Base-by-base conservation (phyloP, 2,113 vertebrate genomes). In the Elgaria multicarinata region DNA sequence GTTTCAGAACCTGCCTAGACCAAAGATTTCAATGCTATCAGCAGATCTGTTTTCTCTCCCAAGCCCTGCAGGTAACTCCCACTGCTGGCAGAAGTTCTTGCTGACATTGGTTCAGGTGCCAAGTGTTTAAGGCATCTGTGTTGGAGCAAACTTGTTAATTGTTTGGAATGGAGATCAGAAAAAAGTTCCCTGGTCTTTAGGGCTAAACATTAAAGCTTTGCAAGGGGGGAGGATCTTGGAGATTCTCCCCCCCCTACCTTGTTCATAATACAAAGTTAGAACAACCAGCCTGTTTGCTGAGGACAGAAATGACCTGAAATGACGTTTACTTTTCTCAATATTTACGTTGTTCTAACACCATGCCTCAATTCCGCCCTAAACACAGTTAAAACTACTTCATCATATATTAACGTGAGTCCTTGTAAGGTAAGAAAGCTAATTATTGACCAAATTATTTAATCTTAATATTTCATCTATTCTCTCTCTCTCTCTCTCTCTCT, bases 321-420 rank as follows among this genome's bases (percentile, higher is more conserved):
- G 76, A 14, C 44, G 28, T 33, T 53, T 50, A n/a, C 33, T 39
- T 55, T 53, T 72, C 71, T 31, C 28, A 50, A 24, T 50, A n/a
- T 22, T 22, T n/a, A n/a, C 8, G 14, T 53, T 85, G 66, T 86
- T 64, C 18, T 39, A 7, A 75, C 53, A 4, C 42, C 5, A 44
- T 64, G 33, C 39, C 80, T 76, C 50, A 8, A 46, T 24, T 64
- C 69, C 36, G 39, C 55, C 26, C 39, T 64, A 24, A 75, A 75
- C 39, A 64, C 28, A 50, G 44, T 46, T 6, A 82, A 44, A 62
- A 24, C 18, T 16, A 26, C 31, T 66, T 95, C 87, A 95, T 96
- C 94, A 95, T 92, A 95, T 95, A 96, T 96, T 95, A 96, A 96
- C 93, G 86, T 3, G 0, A 90, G 91, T 91, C 94, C 93, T 96